These are phyloP conservation scores for Neoitamus cyanurus DNA, from an alignment of 2,888 invertebrate species.

Conservation along the genomic window DNA sequence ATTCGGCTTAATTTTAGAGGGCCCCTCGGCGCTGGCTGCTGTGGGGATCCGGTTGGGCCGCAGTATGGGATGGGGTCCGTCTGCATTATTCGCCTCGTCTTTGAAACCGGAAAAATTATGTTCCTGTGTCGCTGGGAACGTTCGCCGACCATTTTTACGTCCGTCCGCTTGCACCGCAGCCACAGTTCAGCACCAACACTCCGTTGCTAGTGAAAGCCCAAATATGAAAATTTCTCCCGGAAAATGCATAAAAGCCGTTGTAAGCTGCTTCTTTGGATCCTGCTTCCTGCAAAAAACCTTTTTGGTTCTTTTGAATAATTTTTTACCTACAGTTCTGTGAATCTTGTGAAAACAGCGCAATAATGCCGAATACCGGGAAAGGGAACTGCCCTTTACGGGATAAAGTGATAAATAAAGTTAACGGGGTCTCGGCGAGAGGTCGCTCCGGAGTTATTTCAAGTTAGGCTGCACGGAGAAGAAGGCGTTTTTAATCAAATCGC, in stretches of 20 bases:
- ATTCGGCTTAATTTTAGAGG: constrained; percentile 47
- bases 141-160: not conserved
- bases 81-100: constrained; percentile 13
- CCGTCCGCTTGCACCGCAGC: not conserved
- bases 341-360: constrained; percentile 2
- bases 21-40: constrained; percentile 7
- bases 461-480: not conserved
- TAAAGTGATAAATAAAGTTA: constrained; percentile 27
- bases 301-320: constrained; percentile 21
- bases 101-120: constrained; percentile 41
- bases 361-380: not conserved
- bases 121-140: constrained; percentile 10
- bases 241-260: constrained; percentile 31
- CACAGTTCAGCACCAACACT: not conserved
- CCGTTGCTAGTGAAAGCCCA: not conserved
- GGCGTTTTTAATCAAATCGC: not conserved
- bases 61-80: not conserved
- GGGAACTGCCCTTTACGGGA: not conserved
- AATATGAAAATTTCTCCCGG: constrained; percentile 18
- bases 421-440: not conserved
- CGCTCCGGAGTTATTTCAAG: not conserved
- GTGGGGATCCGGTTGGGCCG: not conserved
- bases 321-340: constrained; percentile 11
- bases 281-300: not conserved
- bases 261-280: constrained; percentile 10